Conservation (phyloP, 2,888 invertebrate genomes). For the Clunio marinus region DNA sequence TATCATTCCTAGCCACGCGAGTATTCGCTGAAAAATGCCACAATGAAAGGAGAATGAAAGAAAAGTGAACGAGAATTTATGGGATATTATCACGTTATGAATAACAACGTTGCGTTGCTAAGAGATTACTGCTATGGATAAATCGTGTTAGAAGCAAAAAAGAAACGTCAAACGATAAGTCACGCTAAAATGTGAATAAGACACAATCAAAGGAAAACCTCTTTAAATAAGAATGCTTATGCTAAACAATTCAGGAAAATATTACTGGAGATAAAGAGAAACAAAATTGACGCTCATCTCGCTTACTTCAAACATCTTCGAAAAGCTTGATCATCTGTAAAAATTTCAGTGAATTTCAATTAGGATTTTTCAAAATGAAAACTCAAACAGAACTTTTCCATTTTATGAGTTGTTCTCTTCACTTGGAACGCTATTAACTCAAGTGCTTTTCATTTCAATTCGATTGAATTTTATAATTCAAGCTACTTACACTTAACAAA, state of each 20-base stretch:
- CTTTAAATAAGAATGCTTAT: no score
- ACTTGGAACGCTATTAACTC: slow-evolving; percentile 2
- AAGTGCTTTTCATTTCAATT: neutral
- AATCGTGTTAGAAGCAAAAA: neutral
- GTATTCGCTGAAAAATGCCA: neutral
- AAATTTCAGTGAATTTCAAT: neutral
- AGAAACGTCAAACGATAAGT: no score
- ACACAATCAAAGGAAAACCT: no score
- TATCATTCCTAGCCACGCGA: neutral
- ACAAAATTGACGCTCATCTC: no score
- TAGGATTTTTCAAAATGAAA: no score
- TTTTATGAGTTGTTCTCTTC: neutral
- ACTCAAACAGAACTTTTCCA: neutral
- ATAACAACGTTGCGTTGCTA: neutral
- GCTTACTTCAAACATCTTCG: no score
- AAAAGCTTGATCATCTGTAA: neutral
- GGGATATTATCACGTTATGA: slow-evolving; percentile 1
- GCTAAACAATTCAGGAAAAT: no score
- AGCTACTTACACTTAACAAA: neutral
- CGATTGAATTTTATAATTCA: neutral
- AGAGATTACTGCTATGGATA: neutral
- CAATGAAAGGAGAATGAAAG: neutral
- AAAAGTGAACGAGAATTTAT: neutral
- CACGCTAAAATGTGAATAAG: no score
- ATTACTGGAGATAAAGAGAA: no score